Percentiles rank a stretch among this genome's conserved stretches.
Evolutionary conservation across 2,113 vertebrate species (phyloP).

Genomic region (Sebastes fasciatus): DNA sequence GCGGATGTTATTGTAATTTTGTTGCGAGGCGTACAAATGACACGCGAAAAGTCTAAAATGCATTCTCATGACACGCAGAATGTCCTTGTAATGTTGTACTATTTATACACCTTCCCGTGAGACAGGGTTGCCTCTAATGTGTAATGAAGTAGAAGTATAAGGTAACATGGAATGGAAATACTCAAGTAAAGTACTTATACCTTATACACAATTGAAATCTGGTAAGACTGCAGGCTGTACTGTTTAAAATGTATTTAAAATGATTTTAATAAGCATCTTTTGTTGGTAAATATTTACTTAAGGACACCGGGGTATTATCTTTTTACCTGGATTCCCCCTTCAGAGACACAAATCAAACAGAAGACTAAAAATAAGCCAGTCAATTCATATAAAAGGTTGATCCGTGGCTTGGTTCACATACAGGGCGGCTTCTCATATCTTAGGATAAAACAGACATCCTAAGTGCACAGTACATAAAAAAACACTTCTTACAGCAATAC

Average conservation of each 20-base stretch:
- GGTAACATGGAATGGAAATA: background rate
- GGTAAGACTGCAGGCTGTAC: background rate
- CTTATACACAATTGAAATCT: background rate
- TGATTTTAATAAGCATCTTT: background rate
- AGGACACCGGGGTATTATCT: background rate
- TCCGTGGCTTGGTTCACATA: conserved; percentile 10
- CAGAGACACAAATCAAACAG: background rate
- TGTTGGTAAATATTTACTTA: background rate
- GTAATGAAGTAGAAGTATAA: background rate
- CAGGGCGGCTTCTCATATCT: conserved; percentile 9
- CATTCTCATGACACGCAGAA: no score
- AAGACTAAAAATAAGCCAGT: background rate
- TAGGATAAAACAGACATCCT: conserved; percentile 62
- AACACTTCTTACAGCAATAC: conserved; percentile 55
- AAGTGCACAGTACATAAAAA: conserved; percentile 60
- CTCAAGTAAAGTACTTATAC: background rate
- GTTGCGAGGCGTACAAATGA: no score
- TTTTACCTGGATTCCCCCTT: background rate
- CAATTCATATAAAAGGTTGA: conserved; percentile 3
- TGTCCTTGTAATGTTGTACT: no score
- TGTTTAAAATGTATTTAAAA: background rate
- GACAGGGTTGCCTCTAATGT: no score
- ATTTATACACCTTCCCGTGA: no score
- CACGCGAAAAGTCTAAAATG: no score
- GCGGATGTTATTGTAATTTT: no score